Percentiles rank a stretch among this genome's conserved stretches.
Evolutionary conservation across 2,888 invertebrate species (phyloP).

Genomic region (Campopleginae sp.): DNA sequence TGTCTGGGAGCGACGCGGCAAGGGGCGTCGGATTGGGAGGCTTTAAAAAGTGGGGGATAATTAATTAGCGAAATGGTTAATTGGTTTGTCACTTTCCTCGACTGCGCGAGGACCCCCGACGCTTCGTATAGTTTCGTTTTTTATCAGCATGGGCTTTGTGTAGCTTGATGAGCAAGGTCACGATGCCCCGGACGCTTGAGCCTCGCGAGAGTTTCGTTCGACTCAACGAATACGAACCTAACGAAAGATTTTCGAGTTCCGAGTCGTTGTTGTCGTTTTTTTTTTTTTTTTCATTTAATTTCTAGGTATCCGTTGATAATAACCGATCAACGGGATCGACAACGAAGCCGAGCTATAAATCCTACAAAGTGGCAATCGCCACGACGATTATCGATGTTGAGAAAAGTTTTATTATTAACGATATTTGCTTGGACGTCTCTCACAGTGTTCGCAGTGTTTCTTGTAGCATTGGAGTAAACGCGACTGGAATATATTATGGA

Average conservation of each 20-base stretch:
- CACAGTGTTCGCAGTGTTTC: conserved; percentile 44
- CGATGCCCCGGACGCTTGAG: background rate
- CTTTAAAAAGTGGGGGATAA: conserved; percentile 49
- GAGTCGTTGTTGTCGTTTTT: background rate
- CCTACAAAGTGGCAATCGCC: background rate
- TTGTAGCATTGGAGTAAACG: conserved; percentile 57
- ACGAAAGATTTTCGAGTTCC: background rate
- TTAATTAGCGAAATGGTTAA: conserved; percentile 65
- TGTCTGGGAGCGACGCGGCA: conserved; percentile 8
- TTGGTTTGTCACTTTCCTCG: conserved; percentile 49
- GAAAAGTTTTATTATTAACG: conserved; percentile 8
- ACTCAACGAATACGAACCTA: background rate
- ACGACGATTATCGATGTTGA: conserved; percentile 1
- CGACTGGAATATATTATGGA: conserved; percentile 61
- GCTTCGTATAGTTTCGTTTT: conserved; percentile 18
- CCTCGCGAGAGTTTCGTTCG: background rate
- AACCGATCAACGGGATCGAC: background rate
- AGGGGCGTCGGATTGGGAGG: conserved; percentile 11
- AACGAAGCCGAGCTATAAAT: background rate
- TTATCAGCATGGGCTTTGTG: background rate
- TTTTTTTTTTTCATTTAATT: background rate
- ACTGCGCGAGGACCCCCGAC: background rate
- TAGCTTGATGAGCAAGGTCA: background rate
- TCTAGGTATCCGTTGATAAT: background rate
- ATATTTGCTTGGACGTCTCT: conserved; percentile 41